Percentiles rank a stretch among this genome's conserved stretches.
These are phyloP conservation scores for Zoanthus solanderi DNA, from an alignment of 92 coral and sea anemone genomes.

Conservation along the genomic window DNA sequence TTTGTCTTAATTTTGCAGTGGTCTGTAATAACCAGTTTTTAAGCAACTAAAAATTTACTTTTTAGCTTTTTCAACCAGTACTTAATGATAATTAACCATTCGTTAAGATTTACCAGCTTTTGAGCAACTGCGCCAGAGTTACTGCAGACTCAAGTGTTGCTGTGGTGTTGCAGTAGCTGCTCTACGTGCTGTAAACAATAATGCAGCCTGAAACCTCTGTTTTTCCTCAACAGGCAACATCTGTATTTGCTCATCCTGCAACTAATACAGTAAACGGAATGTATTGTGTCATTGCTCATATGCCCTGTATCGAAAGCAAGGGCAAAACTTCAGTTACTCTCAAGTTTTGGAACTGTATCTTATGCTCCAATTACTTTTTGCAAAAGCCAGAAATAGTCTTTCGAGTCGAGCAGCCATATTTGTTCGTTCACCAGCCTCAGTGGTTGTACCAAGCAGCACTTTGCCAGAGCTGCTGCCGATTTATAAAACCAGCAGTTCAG, in stretches of 20 bases:
- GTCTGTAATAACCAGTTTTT: too few relatives aligned
- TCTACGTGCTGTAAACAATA: too few relatives aligned
- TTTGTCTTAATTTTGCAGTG: too few relatives aligned
- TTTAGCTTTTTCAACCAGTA: too few relatives aligned
- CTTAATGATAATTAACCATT: too few relatives aligned
- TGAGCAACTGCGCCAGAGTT: too few relatives aligned
- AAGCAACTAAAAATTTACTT: too few relatives aligned
- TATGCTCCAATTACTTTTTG: slow-evolving; percentile 96
- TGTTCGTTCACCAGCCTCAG: slow-evolving; percentile 90
- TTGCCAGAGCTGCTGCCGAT: slow-evolving; percentile 71
- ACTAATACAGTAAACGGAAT: slow-evolving; percentile 73
- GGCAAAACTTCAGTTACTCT: slow-evolving; percentile 89
- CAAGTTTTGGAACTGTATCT: slow-evolving; percentile 99
- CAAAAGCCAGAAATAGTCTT: slow-evolving; percentile 95
- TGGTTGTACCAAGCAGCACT: slow-evolving; percentile 99
- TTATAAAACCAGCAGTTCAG: slow-evolving; percentile 22
- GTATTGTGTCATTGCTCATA: slow-evolving; percentile 91
- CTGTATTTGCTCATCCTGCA: slow-evolving; percentile 78
- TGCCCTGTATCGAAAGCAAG: slow-evolving; percentile 83
- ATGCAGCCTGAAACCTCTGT: slow-evolving; percentile 79
- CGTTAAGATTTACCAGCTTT: too few relatives aligned
- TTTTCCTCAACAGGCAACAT: slow-evolving; percentile 86
- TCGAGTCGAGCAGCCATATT: slow-evolving; percentile 92
- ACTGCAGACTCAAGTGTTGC: too few relatives aligned
- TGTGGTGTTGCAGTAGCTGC: background rate